Conservation (phyloP, 2,797 vertebrate genomes). For the Mormyrops attenuatus region DNA sequence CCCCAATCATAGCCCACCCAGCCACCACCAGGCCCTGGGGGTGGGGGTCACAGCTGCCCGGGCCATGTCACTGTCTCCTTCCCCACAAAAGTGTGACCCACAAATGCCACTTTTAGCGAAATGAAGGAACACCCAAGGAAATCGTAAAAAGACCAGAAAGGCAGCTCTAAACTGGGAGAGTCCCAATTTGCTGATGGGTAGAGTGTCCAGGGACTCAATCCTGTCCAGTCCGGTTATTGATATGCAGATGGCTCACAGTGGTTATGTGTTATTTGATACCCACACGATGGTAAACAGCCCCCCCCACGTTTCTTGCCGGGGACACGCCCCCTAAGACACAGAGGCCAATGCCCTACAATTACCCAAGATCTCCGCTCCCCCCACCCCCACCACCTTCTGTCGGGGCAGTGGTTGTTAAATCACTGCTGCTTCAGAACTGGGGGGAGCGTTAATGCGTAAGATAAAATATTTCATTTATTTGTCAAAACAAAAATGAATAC, state of each 20-base stretch:
- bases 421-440: not conserved
- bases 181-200: not conserved
- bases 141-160: not conserved
- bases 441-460: not conserved
- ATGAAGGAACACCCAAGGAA: not conserved
- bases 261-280: not conserved
- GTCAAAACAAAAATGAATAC: not conserved
- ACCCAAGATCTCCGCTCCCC: not conserved
- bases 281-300: not conserved
- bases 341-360: not conserved
- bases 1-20: constrained; percentile 13
- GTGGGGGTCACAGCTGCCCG: constrained; percentile 37
- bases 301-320: not conserved
- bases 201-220: not conserved
- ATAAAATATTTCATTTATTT: not conserved
- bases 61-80: constrained; percentile 24
- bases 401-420: not conserved
- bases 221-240: not conserved
- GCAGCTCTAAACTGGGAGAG: not conserved
- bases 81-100: not conserved
- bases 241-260: not conserved
- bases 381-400: not conserved
- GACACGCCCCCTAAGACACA: not conserved
- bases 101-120: not conserved
- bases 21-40: constrained; percentile 2